These are phyloP conservation scores for Nycteola revayana DNA, from an alignment of 2,888 invertebrate genomes.

Conservation along the genomic window DNA sequence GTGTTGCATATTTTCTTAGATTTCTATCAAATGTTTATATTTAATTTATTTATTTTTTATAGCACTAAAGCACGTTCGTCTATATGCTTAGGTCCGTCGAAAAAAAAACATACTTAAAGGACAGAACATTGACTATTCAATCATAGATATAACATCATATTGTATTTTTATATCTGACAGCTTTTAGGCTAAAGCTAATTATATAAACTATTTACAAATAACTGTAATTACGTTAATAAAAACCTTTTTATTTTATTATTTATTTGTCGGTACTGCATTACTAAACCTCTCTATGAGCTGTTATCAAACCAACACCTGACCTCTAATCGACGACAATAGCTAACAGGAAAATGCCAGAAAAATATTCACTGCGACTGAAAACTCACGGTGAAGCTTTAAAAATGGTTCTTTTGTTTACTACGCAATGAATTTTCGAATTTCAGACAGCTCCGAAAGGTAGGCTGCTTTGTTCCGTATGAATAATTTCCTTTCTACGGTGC, in stretches of 20 bases:
- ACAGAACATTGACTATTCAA: too few relatives aligned
- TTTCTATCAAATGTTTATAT: too few relatives aligned
- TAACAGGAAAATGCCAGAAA: conserved; percentile 45
- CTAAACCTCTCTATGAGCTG: background rate
- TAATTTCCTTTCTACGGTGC: conserved; percentile 44
- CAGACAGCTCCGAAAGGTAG: conserved; percentile 60
- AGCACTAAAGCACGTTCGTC: too few relatives aligned
- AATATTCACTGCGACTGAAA: conserved; percentile 28
- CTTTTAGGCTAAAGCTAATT: too few relatives aligned
- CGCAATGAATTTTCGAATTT: conserved; percentile 68
- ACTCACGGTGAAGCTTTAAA: conserved; percentile 50
- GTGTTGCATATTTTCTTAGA: too few relatives aligned
- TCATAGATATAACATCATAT: too few relatives aligned
- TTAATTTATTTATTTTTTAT: too few relatives aligned
- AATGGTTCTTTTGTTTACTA: conserved; percentile 67
- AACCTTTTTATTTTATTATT: conserved; percentile 2
- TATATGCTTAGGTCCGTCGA: too few relatives aligned
- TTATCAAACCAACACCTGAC: conserved; percentile 9
- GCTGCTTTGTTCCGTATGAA: conserved; percentile 63
- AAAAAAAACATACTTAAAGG: too few relatives aligned
- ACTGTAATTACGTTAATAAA: too few relatives aligned
- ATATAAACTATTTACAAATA: too few relatives aligned
- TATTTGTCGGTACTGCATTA: background rate
- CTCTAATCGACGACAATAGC: conserved; percentile 28
- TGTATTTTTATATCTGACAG: too few relatives aligned